Conservation (phyloP, 2,888 invertebrate species). For the Eumacrocentrus americanus region DNA sequence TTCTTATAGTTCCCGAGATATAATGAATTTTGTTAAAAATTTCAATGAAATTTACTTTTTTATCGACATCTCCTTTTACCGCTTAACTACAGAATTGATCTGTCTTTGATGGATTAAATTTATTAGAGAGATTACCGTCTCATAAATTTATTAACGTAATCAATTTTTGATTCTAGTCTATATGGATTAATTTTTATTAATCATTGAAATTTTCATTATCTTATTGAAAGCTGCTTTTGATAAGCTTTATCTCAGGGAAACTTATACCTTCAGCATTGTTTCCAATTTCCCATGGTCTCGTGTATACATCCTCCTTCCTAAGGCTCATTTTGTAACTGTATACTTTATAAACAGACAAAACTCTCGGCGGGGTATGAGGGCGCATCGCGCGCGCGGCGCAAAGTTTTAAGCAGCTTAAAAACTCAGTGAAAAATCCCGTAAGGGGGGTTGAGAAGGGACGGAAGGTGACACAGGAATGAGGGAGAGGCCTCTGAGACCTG, state of each 20-base stretch:
- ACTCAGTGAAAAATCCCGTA: background rate
- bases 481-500: background rate
- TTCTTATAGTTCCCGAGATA: too few species aligned
- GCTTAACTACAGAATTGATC: too few species aligned
- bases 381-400: slow-evolving; percentile 3
- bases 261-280: background rate
- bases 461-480: background rate
- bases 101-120: background rate
- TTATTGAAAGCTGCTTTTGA: too few species aligned
- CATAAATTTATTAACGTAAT: background rate
- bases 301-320: background rate
- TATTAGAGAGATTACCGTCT: background rate
- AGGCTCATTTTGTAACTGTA: background rate
- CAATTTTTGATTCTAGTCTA: background rate
- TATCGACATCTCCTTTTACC: too few species aligned
- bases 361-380: background rate
- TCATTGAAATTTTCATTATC: too few species aligned
- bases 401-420: slow-evolving; percentile 30
- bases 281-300: background rate
- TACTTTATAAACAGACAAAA: slow-evolving; percentile 16
- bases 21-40: too few species aligned
- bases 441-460: too few species aligned
- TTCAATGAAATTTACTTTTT: too few species aligned
- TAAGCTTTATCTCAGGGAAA: background rate
- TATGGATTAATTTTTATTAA: background rate